Base-by-base conservation (phyloP, 92 coral and sea anemone species). In the Pocillopora grandis region DNA sequence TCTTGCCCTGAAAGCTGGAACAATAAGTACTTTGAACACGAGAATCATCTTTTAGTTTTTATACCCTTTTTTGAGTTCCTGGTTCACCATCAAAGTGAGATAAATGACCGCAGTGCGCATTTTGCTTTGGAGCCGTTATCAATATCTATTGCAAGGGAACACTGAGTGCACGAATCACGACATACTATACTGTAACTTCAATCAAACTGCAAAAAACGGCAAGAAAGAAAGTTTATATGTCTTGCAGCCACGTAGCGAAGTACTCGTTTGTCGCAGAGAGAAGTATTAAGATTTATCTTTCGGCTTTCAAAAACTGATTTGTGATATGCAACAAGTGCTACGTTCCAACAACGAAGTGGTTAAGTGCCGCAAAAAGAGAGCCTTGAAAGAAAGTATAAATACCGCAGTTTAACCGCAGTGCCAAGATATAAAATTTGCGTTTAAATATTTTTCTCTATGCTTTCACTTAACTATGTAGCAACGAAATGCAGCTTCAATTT, bases 61-160 rank as follows among this genome's bases (percentile, higher is more conserved):
- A 63, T 56, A 60, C 57, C 55, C 80, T 62, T 62, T 63, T 64
- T 65, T n/a, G 58, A 74, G 73, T 73, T 64, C 35, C 35, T 83
- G 80, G 86, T 83, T 83, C 73, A 75, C 80, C 86, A 75, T 72
- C 14, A 80, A 62, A 65, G 23, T 31, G 52, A 49, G 73, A 83
- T 83, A 63, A 81, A 62, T n/a, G 80, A 83, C 86, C 86, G 80
- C 86, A 83, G 74, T 27, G 5, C 52, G 64, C 4, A 56, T 48
- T 48, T 65, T 73, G 42, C 31, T 56, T 12, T 59, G n/a, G 79
- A 31, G 75, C 37, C 49, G 57, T 74, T 74, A 73, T 23, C 37
- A 37, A 35, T 17, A 58, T 15, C 35, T 75, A 20, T 27, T 71
- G 62, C n/a, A 49, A 16, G 35, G 31, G 6, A 18, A 3, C 8